Percentiles rank a stretch among this genome's conserved stretches.
Conservation (phyloP, 2,797 vertebrate genomes). For the Sebastes itinus region DNA sequence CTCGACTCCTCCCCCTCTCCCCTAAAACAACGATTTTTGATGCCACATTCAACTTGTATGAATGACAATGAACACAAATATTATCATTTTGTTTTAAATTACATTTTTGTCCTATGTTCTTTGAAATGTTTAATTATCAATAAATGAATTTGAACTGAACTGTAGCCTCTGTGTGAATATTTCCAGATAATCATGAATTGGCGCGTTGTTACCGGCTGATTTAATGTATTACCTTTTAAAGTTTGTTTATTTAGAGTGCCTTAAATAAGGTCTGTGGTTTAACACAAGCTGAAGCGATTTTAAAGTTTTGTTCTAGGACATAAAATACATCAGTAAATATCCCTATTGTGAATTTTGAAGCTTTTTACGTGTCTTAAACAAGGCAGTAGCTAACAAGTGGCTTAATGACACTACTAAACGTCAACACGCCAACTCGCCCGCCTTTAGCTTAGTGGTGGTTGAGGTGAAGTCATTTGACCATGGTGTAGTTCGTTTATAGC, state of each 20-base stretch:
- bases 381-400: too few species aligned
- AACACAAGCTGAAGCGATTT: too few species aligned
- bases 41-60: constrained; percentile 78
- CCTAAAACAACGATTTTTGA: constrained; percentile 57
- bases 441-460: too few species aligned
- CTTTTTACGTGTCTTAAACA: too few species aligned
- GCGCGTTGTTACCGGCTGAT: neutral
- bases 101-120: constrained; percentile 78
- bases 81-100: constrained; percentile 78
- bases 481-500: too few species aligned
- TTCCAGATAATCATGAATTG: neutral
- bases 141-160: constrained; percentile 73
- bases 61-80: constrained; percentile 72
- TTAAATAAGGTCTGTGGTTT: too few species aligned
- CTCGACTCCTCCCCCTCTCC: constrained; percentile 29
- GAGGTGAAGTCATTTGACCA: too few species aligned
- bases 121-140: constrained; percentile 81
- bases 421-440: accelerated
- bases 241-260: neutral
- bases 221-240: neutral
- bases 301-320: too few species aligned
- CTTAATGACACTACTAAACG: too few species aligned
- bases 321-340: too few species aligned
- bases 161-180: constrained; percentile 48
- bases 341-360: too few species aligned